Percentiles rank a stretch among this genome's conserved stretches.
Evolutionary conservation across 2,797 vertebrate species (phyloP).

Genomic region (Phalanger gymnotis): DNA sequence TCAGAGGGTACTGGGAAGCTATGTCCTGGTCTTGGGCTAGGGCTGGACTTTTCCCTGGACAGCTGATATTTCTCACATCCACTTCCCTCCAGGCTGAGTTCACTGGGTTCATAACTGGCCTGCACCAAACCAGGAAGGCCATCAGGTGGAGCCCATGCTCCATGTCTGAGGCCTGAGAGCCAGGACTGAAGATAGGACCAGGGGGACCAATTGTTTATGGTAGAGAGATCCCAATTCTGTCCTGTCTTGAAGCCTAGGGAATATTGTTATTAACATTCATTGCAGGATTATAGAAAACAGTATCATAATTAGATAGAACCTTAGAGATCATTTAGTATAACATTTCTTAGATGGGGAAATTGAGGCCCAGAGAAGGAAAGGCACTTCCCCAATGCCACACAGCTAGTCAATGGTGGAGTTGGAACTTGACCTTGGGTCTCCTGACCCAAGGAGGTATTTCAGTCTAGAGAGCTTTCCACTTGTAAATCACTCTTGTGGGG

Average conservation of each 20-base stretch:
- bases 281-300: background rate
- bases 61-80: too few relatives aligned
- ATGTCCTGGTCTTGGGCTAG: background rate
- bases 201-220: background rate
- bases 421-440: background rate
- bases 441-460: background rate
- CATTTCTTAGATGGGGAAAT: background rate
- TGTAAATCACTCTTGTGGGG: background rate
- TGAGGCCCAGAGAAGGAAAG: background rate
- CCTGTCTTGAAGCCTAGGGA: background rate
- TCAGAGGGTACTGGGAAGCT: background rate
- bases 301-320: background rate
- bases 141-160: background rate
- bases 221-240: background rate
- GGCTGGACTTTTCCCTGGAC: background rate
- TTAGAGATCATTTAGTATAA: background rate
- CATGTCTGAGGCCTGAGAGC: background rate
- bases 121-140: background rate
- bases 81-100: background rate
- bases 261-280: background rate
- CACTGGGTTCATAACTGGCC: background rate
- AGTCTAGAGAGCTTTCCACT: background rate
- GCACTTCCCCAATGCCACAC: background rate
- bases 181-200: background rate
- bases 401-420: background rate